Evolutionary conservation across 2,113 vertebrate genomes (phyloP).

Genomic region (Phylloscopus trochiloides): DNA sequence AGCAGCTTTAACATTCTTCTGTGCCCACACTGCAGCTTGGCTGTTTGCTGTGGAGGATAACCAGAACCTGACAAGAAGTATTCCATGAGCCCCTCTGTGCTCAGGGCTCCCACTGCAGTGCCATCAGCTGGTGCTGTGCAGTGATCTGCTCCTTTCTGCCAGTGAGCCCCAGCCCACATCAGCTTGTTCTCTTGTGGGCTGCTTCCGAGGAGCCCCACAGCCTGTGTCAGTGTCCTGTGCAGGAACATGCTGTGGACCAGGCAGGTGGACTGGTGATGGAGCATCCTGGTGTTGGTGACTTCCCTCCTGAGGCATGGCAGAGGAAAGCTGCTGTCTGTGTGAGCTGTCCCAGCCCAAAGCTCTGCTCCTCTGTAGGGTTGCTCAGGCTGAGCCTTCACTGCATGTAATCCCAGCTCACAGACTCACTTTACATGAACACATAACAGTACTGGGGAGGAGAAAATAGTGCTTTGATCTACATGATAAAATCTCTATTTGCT

Average conservation of each 20-base stretch:
- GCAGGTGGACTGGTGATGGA: background rate
- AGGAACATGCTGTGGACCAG: fast-evolving
- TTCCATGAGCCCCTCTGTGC: background rate
- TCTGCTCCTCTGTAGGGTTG: fast-evolving
- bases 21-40: background rate
- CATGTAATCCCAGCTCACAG: background rate
- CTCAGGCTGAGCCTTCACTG: background rate
- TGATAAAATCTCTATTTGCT: background rate
- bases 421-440: background rate
- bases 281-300: background rate
- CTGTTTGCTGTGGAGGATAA: background rate
- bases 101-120: fast-evolving
- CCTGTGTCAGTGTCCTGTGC: background rate
- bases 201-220: background rate
- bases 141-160: background rate
- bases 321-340: background rate
- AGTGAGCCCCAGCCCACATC: background rate
- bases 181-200: background rate
- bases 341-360: background rate
- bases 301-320: background rate
- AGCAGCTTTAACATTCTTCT: background rate
- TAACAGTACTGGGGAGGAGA: background rate
- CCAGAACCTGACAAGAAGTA: background rate
- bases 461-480: background rate
- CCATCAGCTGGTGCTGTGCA: background rate